Percentiles rank a stretch among this genome's conserved stretches.
Evolutionary conservation across 2,113 vertebrate species (phyloP).

Genomic region (Cololabis saira): DNA sequence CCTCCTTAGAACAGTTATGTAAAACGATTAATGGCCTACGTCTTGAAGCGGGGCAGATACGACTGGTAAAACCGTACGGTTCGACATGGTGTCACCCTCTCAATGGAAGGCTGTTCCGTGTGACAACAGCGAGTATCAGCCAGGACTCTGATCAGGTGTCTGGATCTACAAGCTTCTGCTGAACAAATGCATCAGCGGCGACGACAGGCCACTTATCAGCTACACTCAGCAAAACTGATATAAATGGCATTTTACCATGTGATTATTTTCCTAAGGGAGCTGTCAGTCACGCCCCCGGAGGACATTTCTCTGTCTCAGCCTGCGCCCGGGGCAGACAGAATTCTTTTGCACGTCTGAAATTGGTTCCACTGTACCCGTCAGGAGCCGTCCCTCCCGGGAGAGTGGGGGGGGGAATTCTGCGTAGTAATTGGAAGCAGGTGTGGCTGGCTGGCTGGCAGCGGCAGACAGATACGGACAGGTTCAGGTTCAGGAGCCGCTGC

Average conservation of each 20-base stretch:
- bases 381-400: constrained; percentile 31
- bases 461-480: constrained; percentile 52
- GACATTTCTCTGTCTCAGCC: constrained; percentile 8
- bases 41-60: too few relatives aligned
- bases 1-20: too few relatives aligned
- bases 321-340: not conserved
- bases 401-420: constrained; percentile 5
- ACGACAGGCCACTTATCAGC: not conserved
- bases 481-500: constrained; percentile 43
- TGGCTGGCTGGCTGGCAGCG: constrained; percentile 6
- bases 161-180: not conserved
- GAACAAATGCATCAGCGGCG: not conserved
- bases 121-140: too few relatives aligned
- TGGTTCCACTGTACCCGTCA: constrained; percentile 49
- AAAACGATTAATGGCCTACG: too few relatives aligned
- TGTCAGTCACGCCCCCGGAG: constrained; percentile 2
- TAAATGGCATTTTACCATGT: constrained; percentile 1
- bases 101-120: too few relatives aligned
- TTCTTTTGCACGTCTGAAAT: constrained; percentile 46
- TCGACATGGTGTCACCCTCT: too few relatives aligned
- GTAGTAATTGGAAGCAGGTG: constrained; percentile 61
- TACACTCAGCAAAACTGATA: not conserved
- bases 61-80: too few relatives aligned
- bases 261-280: not conserved
- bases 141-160: too few relatives aligned